A percentile compares a stretch with the other conserved stretches of the same genome.
Conservation (phyloP, 2,797 vertebrate genomes). For the Poecilia gillii region DNA sequence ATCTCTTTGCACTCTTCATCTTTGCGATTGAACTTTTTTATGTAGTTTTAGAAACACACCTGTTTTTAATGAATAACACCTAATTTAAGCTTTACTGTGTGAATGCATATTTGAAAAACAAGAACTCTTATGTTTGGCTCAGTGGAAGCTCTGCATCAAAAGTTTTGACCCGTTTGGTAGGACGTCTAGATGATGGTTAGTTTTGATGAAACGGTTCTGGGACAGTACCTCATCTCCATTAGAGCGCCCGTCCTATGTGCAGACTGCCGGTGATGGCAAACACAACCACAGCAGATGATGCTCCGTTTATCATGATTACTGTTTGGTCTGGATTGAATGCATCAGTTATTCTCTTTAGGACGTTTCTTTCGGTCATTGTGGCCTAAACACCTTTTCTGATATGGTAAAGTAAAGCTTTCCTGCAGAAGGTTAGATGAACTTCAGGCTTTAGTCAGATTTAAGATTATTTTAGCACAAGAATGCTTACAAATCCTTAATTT, state of each 20-base stretch:
- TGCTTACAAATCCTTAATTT: not conserved
- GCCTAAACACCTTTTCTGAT: not conserved
- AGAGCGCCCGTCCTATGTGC: not conserved
- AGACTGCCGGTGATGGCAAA: not conserved
- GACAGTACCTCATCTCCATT: not conserved
- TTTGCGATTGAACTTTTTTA: not conserved
- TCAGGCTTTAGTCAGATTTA: not conserved
- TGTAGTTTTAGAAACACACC: not conserved
- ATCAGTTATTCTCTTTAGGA: not conserved
- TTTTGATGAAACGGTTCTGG: not conserved
- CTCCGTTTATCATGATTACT: not conserved
- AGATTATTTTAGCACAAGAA: not conserved
- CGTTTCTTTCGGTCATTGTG: not conserved
- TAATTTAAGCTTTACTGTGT: not conserved
- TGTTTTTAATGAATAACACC: not conserved
- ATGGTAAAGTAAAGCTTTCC: not conserved
- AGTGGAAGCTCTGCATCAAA: not conserved
- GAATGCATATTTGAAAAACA: not conserved
- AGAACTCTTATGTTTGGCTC: not conserved
- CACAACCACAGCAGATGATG: not conserved
- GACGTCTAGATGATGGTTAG: not conserved
- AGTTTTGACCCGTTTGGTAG: not conserved
- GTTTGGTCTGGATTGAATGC: not conserved
- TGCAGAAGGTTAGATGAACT: not conserved
- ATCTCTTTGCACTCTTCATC: not conserved